Evolutionary conservation across 1,140 invertebrate genomes (phyloP), one percentile per base, ranked within the genome.

Genomic region (Spodoptera frugiperda): DNA sequence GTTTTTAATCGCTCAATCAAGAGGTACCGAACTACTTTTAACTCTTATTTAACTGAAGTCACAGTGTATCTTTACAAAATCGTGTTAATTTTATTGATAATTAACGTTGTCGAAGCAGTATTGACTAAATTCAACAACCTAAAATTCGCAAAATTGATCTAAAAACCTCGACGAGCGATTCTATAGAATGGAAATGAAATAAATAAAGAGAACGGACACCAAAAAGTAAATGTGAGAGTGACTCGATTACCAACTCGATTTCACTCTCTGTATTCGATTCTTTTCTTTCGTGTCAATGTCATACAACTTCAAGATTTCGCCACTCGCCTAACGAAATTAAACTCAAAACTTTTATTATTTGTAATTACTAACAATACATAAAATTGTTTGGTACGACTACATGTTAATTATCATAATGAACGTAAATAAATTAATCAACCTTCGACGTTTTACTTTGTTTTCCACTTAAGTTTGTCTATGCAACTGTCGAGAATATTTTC

Each of bases 1-100:
- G 87, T 87, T 86, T 87, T 25, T 82, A 51, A 78, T 77, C 54
- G 54, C 73, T 63, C 54, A 46, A 48, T 48, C 17, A 11, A 49
- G 12, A 49, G 63, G 19, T 25, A 59, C 25, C 61, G 12, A 73
- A 46, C 44, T 61, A 59, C 30, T 73, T 70, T 55, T 55, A 55
- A 71, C 12, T 55, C 44, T 2, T 54, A 46, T 39, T 54, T 55
- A 44, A 44, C 9, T 33, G 12, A 12, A 33, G 51, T 44, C 12
- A 39, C 9, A n/a, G 54, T 9, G 33, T 19, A 44, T 21, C 55
- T 19, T 25, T 71, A 19, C 3, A 70, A 71, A 55, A 39, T 11
- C 25, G 39, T n/a, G 33, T 54, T 11, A 55, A 17, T 33, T 53
- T 53, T 15, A 68, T 51, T 68, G 15, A 53, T 15, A 53, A 68